Evolutionary conservation across 2,888 invertebrate species (phyloP).

Genomic region (Adelphocoris suturalis): DNA sequence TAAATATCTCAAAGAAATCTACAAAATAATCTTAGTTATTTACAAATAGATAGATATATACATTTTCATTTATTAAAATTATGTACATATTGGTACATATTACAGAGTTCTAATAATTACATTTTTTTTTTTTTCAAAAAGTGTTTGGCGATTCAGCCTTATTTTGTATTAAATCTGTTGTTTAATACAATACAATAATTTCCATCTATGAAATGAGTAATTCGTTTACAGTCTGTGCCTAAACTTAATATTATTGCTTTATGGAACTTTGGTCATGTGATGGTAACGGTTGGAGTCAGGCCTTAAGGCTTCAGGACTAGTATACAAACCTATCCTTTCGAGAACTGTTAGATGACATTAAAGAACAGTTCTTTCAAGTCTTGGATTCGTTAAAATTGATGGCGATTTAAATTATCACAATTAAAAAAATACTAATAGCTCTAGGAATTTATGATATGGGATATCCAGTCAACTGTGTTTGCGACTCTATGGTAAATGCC

Average conservation of each 20-base stretch:
- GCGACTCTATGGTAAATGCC: conserved; percentile 96
- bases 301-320: conserved; percentile 41
- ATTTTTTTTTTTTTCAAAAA: conserved; percentile 1
- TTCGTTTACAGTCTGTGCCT: background rate
- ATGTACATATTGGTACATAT: background rate
- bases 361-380: background rate
- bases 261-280: conserved; percentile 59
- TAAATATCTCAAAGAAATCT: conserved; percentile 39
- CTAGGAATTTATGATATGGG: conserved; percentile 81
- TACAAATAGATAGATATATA: conserved; percentile 33
- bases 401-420: conserved; percentile 43
- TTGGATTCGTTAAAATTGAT: background rate
- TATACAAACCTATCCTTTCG: background rate
- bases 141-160: background rate
- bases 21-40: conserved; percentile 17
- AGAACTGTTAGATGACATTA: background rate
- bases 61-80: background rate
- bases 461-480: conserved; percentile 96
- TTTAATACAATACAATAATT: background rate
- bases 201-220: background rate
- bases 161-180: background rate
- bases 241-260: conserved; percentile 29
- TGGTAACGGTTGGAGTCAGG: conserved; percentile 52
- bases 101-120: conserved; percentile 24
- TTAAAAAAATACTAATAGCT: background rate